Evolutionary conservation across 2,113 vertebrate genomes (phyloP).

Genomic region (Philantomba maxwellii): DNA sequence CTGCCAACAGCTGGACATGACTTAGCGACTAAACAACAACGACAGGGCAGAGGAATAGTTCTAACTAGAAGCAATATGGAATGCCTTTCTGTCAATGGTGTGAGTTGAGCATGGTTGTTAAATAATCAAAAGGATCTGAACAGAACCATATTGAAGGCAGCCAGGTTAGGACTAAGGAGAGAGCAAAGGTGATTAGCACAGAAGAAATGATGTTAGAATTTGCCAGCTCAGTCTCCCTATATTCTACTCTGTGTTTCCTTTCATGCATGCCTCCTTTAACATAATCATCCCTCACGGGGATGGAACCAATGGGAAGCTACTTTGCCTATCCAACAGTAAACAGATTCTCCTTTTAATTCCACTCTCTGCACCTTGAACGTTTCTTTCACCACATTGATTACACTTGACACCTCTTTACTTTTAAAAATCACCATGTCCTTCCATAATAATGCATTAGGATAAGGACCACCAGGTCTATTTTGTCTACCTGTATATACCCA

Average conservation of each 20-base stretch:
- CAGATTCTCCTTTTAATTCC: not conserved
- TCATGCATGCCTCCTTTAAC: not conserved
- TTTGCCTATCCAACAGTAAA: not conserved
- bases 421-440: not conserved
- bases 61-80: not conserved
- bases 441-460: not conserved
- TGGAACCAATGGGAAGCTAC: not conserved
- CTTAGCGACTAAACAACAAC: fast-evolving
- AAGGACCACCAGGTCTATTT: not conserved
- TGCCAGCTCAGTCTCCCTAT: not conserved
- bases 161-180: not conserved
- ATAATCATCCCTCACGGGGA: not conserved
- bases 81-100: not conserved
- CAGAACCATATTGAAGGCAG: not conserved
- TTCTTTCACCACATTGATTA: not conserved
- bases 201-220: not conserved
- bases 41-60: not conserved
- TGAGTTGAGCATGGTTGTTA: not conserved
- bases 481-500: not conserved
- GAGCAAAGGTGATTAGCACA: not conserved
- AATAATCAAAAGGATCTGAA: not conserved
- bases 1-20: not conserved
- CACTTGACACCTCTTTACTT: not conserved
- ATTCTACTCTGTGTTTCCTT: not conserved
- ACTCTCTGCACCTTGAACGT: not conserved